phyloP scores from a whole-genome alignment of 2,113 vertebrate genomes.

The Carassius auratus region DNA sequence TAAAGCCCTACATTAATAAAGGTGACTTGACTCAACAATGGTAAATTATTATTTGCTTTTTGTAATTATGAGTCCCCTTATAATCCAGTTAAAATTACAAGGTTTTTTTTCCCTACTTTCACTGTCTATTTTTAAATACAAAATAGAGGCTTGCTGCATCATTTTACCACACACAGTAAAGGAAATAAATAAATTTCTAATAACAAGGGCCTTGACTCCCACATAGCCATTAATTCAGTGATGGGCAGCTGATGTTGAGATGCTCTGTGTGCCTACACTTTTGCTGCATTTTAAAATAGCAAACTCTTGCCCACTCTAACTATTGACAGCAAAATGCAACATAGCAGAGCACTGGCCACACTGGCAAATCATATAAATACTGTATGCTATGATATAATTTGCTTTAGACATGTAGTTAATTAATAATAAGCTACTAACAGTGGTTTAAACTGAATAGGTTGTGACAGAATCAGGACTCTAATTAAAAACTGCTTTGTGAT shows the following conservation, averaged over 20 bases:
- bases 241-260: conserved; percentile 1
- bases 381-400: neutral
- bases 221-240: conserved; percentile 22
- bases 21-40: neutral
- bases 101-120: neutral
- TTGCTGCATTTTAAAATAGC: neutral
- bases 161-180: neutral
- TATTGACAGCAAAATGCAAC: neutral
- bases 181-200: neutral
- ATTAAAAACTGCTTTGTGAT: conserved; percentile 1
- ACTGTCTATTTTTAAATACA: neutral
- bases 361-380: neutral
- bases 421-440: neutral
- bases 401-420: neutral
- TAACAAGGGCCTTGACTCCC: conserved; percentile 35
- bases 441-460: neutral
- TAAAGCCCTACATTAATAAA: neutral
- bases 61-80: no score
- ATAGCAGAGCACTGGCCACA: neutral
- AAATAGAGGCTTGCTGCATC: neutral
- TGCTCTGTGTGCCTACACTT: conserved; percentile 17
- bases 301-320: conserved; percentile 6
- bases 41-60: no score
- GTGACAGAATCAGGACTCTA: neutral
- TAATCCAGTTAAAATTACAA: no score